phyloP scores from a whole-genome alignment of 2,113 vertebrate species.

The Vulpes vulpes region DNA sequence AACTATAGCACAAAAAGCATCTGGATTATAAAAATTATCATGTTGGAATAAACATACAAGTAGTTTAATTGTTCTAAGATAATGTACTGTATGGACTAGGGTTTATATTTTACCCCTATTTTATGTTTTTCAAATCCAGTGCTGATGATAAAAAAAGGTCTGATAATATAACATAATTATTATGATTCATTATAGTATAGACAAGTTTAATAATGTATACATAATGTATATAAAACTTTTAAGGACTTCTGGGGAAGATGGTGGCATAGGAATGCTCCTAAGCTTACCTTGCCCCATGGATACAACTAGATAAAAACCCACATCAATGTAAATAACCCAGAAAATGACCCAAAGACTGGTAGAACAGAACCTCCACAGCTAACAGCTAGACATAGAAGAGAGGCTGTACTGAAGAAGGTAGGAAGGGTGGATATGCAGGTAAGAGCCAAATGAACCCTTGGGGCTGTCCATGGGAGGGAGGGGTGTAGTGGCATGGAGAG shows the following conservation, averaged over 20 bases:
- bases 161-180: not conserved
- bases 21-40: not conserved
- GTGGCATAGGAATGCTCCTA: not conserved
- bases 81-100: not conserved
- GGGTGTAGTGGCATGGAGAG: not conserved
- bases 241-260: not conserved
- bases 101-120: not conserved
- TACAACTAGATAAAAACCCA: not conserved
- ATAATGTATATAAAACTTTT: conserved; percentile 64
- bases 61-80: conserved; percentile 33
- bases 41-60: not conserved
- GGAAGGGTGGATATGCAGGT: not conserved
- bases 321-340: not conserved
- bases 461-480: not conserved
- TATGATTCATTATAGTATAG: not conserved
- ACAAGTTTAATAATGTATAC: not conserved
- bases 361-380: not conserved
- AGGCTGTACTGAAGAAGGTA: not conserved
- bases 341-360: not conserved
- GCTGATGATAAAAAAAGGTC: conserved; percentile 37
- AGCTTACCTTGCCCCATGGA: not conserved
- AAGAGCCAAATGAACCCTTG: not conserved
- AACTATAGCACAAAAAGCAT: not conserved
- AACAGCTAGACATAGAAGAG: not conserved
- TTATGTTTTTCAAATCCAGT: conserved; percentile 46